Evolutionary conservation across 1,140 invertebrate genomes (phyloP), one percentile per base, ranked within the genome.

Genomic region (Anoplophora glabripennis): DNA sequence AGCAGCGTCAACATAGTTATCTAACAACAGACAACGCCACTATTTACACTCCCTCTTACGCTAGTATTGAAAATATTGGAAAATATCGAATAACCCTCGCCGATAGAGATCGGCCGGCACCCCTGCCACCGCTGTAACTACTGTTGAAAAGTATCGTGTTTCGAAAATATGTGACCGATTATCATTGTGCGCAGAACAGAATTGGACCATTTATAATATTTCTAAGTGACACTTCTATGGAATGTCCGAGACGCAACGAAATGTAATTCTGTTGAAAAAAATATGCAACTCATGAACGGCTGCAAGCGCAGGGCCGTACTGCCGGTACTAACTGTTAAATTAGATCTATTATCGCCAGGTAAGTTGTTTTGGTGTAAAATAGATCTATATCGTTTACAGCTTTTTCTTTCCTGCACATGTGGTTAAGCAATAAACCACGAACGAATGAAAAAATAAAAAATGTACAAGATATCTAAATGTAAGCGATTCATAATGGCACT

Each of bases 191-290:
- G 38, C 55, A 17, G 54, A 57, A 63, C 57, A 60, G 56, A 64
- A 64, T 64, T 66, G 58, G 57, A 68, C 61, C 66, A 68, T 68
- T 66, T 68, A 66, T 66, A 68, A 66, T 66, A 66, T 68, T 65
- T 59, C 58, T 66, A 66, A 66, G 66, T 68, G 66, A 68, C 66
- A 66, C 52, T 56, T 68, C 64, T 57, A 64, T 64, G 57, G 57
- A 47, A 60, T 64, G 64, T 66, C 66, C 64, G 61, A 66, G 56
- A 61, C 63, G 63, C 57, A 65, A 65, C 52, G 49, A 58, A 61
- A 68, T 56, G 56, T 54, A 66, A 66, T 53, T 46, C 40, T 52
- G 37, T n/a, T 59, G 53, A 55, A 68, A 64, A 57, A 68, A 68
- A 68, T 56, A 53, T 59, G 61, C 66, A 66, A 68, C 49, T 68